Percentiles rank a stretch among this genome's conserved stretches.
These are phyloP conservation scores for Martes flavigula DNA, from an alignment of 2,797 vertebrate genomes.

Conservation along the genomic window DNA sequence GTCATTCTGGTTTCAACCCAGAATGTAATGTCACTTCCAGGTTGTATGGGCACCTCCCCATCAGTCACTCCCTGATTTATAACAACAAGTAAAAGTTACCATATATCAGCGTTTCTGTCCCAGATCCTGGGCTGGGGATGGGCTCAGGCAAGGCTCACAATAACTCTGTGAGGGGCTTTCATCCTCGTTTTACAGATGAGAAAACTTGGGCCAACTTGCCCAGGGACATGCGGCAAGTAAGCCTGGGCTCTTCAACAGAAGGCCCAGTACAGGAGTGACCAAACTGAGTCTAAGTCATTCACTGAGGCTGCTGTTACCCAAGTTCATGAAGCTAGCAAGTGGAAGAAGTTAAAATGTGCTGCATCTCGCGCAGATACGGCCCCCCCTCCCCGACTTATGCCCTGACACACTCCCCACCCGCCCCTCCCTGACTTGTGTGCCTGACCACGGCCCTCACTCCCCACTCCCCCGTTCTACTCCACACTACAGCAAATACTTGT, in stretches of 20 bases:
- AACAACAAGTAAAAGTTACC: background rate
- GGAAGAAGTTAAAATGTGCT: background rate
- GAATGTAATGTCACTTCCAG: slow-evolving; percentile 3
- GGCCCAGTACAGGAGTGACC: background rate
- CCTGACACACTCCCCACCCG: background rate
- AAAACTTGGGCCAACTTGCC: background rate
- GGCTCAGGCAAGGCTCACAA: background rate
- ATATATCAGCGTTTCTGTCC: background rate
- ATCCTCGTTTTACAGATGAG: background rate
- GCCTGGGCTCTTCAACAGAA: background rate
- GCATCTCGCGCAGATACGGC: background rate
- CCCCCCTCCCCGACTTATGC: background rate
- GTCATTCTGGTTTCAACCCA: slow-evolving; percentile 35
- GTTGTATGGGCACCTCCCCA: background rate
- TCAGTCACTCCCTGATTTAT: background rate
- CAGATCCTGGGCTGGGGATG: no score
- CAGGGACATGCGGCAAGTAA: background rate
- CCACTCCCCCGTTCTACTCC: background rate
- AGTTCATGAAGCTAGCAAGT: background rate
- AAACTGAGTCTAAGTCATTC: background rate
- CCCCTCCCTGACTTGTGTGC: background rate
- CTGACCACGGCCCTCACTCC: background rate
- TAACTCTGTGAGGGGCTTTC: background rate
- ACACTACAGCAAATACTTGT: background rate
- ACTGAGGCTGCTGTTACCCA: background rate